phyloP scores from a whole-genome alignment of 2,113 vertebrate species.

The Pycnonotus jocosus region DNA sequence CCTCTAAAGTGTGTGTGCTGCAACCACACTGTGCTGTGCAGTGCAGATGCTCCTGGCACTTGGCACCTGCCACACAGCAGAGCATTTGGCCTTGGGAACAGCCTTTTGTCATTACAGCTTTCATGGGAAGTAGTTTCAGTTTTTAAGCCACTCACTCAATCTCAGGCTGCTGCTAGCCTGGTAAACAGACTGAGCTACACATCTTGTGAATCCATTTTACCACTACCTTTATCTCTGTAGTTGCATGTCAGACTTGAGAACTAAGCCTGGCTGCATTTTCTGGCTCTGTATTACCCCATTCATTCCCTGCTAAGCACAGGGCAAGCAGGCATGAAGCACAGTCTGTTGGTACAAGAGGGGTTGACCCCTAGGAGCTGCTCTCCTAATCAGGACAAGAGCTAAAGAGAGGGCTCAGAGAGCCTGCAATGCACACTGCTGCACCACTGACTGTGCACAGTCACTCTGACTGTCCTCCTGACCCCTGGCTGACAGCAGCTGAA shows the following conservation, averaged over 20 bases:
- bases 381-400: too few relatives aligned
- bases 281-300: rapidly evolving
- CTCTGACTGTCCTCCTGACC: not conserved
- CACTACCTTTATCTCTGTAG: not conserved
- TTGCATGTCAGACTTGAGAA: not conserved
- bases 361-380: not conserved
- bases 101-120: not conserved
- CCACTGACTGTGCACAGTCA: rapidly evolving
- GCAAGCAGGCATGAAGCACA: rapidly evolving
- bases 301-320: rapidly evolving
- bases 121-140: not conserved
- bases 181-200: not conserved
- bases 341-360: not conserved
- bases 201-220: not conserved
- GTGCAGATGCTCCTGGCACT: not conserved
- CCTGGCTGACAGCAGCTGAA: rapidly evolving
- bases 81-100: not conserved
- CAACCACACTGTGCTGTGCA: rapidly evolving
- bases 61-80: not conserved
- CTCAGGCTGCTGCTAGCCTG: not conserved
- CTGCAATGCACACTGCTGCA: rapidly evolving
- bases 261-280: not conserved
- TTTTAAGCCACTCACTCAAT: not conserved
- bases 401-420: not conserved
- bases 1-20: not conserved